Conservation (phyloP, 2,888 invertebrate genomes). For the Rhagium mordax region DNA sequence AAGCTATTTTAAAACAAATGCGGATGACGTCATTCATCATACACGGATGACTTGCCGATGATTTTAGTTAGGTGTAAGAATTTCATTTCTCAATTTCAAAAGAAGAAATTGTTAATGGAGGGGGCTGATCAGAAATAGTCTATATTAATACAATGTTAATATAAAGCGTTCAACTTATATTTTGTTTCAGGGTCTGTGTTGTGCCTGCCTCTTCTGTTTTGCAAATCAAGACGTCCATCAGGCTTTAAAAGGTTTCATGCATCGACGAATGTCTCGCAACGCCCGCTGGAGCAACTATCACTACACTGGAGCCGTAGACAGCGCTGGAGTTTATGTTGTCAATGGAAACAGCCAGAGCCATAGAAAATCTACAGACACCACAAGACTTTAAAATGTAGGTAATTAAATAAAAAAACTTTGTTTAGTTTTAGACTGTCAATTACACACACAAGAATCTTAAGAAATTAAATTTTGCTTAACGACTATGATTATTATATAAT, state of each 20-base stretch:
- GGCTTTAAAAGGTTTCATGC: conserved; percentile 70
- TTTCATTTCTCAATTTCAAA: too few relatives aligned
- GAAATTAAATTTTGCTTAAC: too few relatives aligned
- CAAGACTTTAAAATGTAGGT: conserved; percentile 38
- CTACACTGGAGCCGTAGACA: conserved; percentile 63
- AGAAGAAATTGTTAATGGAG: too few relatives aligned
- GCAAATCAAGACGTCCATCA: conserved; percentile 82
- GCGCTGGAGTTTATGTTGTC: conserved; percentile 63
- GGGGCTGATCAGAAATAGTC: too few relatives aligned
- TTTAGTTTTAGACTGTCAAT: not conserved
- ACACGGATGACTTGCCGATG: too few relatives aligned
- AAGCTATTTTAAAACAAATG: too few relatives aligned
- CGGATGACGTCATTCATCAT: too few relatives aligned
- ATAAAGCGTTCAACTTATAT: too few relatives aligned
- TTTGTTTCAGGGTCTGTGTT: conserved; percentile 77
- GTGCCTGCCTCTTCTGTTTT: conserved; percentile 82
- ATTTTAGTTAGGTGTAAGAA: too few relatives aligned
- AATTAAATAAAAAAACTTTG: not conserved
- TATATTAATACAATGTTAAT: too few relatives aligned
- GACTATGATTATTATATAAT: too few relatives aligned
- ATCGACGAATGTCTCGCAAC: conserved; percentile 65
- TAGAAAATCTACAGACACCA: conserved; percentile 49
- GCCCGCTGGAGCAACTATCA: conserved; percentile 61
- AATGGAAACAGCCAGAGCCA: conserved; percentile 63
- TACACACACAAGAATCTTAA: too few relatives aligned